These are phyloP conservation scores for Odontocolon sp. DNA, from an alignment of 2,888 invertebrate genomes.

Conservation along the genomic window DNA sequence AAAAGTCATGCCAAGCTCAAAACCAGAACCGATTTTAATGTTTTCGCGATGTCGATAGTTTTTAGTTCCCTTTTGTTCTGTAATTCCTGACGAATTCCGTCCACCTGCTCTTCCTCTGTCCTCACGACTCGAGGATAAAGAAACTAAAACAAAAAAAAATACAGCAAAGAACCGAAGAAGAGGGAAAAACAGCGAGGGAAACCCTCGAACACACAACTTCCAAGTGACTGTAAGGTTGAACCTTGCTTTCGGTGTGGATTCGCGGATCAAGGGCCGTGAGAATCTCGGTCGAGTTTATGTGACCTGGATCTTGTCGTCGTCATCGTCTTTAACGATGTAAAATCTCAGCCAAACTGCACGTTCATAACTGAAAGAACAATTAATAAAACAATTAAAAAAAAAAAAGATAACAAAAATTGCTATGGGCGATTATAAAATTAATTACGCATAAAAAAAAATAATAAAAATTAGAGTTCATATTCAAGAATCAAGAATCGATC, in stretches of 20 bases:
- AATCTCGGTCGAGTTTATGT: slow-evolving; percentile 58
- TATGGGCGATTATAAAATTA: no score
- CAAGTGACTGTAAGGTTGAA: slow-evolving; percentile 5
- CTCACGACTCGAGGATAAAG: not conserved
- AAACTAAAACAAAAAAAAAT: not conserved
- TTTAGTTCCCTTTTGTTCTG: not conserved
- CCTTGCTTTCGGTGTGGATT: slow-evolving; percentile 4
- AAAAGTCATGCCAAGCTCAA: no score
- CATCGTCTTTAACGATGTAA: not conserved
- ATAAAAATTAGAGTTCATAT: no score
- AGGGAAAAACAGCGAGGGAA: slow-evolving; percentile 4
- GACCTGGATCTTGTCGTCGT: slow-evolving; percentile 44
- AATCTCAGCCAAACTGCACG: not conserved
- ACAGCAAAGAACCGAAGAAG: not conserved
- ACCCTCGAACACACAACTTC: not conserved
- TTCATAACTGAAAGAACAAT: no score
- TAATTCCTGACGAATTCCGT: not conserved
- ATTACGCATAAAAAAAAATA: no score
- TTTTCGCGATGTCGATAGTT: not conserved
- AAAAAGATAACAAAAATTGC: no score
- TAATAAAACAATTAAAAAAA: no score
- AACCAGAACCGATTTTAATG: no score
- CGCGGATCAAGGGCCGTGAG: slow-evolving; percentile 50
- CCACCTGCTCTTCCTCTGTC: not conserved
- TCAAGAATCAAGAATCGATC: no score